Base-by-base conservation (phyloP, 2,888 invertebrate species). In the Mythimna lalbum region DNA sequence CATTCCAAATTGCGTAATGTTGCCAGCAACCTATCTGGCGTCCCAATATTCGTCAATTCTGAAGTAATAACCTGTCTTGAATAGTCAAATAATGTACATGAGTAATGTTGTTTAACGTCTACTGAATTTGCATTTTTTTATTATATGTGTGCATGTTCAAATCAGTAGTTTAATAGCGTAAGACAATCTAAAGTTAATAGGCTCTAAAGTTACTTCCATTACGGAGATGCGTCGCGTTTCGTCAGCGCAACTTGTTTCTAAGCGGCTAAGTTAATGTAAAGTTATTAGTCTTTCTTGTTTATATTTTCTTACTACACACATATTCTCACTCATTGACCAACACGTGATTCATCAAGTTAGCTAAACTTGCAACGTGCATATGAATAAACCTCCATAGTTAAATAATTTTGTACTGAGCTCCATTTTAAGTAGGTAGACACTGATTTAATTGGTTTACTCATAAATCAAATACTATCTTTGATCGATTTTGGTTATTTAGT, bases 261-360 rank as follows among this genome's bases (percentile, higher is more conserved):
- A 64, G 70, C 70, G 14, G 49, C 77, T 77, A 74, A 74, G 75
- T 69, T 81, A 78, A 82, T 72, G 76, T 69, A 61, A 74, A 79
- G 81, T 81, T 84, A 82, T 84, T 82, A 82, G 80, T 74, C 80
- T 74, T 82, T 83, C 78, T 76, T 83, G 82, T 84, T 73, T 73
- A 71, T 68, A 80, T 83, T 84, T 84, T 84, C 77, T 83, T 81
- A 84, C 77, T 65, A 67, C 71, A 82, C 65, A 76, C 64, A 76
- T 74, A 69, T 78, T 63, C 74, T 76, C 69, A 80, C 69, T 76
- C 65, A 80, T 83, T 81, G 79, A 76, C 80, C 63, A 82, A 83
- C 77, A 76, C 61, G 55, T 84, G 83, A 83, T 81, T 82, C 77
- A 79, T 84, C 74, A 71, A 73, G 57, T 47, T 31, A 68, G 62